Percentiles rank a stretch among this genome's conserved stretches.
Evolutionary conservation across 2,797 vertebrate species (phyloP).

Genomic region (Caiman crocodilus): DNA sequence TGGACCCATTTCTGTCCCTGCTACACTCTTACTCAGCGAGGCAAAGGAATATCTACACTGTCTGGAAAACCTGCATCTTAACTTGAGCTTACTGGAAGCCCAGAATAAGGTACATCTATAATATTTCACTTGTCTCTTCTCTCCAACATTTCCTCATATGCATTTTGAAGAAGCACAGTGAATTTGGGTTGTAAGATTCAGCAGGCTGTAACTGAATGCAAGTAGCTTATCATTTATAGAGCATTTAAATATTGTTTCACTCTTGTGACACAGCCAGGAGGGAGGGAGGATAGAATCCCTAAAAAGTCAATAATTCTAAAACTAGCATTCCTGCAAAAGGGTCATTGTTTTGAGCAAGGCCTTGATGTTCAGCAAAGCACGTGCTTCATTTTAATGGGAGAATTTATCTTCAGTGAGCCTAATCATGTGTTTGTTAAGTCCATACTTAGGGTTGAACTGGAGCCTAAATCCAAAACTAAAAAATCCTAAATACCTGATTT

Average conservation of each 20-base stretch:
- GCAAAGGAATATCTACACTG: accelerated
- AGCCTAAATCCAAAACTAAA: not conserved
- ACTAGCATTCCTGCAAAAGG: not conserved
- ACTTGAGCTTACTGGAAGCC: not conserved
- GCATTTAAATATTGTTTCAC: not conserved
- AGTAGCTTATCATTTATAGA: not conserved
- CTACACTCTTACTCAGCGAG: not conserved
- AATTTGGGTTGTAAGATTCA: not conserved
- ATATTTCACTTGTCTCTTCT: not conserved
- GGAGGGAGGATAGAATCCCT: accelerated
- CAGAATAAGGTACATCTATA: not conserved
- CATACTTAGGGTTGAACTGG: not conserved
- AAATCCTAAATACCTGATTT: not conserved
- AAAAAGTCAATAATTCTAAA: not conserved
- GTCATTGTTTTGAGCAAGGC: not conserved
- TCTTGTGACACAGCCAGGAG: not conserved
- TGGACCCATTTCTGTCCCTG: not conserved
- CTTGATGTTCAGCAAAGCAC: not conserved
- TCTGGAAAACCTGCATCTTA: not conserved
- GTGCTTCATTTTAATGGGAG: not conserved
- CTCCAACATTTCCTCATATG: not conserved
- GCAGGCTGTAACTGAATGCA: accelerated
- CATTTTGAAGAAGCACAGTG: not conserved
- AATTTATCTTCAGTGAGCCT: slow-evolving; percentile 29
- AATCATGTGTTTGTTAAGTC: slow-evolving; percentile 39